phyloP scores from a whole-genome alignment of 1,140 invertebrate species.

The Aphelenchoides fujianensis region DNA sequence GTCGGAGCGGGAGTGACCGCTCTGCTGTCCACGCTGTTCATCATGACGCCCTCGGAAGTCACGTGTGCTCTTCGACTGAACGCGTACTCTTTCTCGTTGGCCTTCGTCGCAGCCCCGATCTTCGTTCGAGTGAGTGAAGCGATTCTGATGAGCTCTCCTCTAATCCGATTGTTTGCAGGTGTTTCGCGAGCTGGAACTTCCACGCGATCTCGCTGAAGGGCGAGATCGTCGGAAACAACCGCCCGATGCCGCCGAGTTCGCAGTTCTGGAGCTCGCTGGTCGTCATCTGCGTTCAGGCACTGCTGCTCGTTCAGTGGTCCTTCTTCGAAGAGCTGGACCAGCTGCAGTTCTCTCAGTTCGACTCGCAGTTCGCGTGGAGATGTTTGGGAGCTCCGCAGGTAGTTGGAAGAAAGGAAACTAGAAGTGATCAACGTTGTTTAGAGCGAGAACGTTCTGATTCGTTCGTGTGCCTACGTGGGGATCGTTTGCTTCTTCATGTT shows the following conservation, averaged over 20 bases:
- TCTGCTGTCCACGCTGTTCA: constrained; percentile 46
- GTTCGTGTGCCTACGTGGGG: constrained; percentile 7
- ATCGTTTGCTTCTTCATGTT: not conserved
- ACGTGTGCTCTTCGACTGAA: constrained; percentile 40
- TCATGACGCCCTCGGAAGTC: constrained; percentile 45
- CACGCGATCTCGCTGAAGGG: constrained; percentile 22
- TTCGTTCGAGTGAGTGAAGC: constrained; percentile 33
- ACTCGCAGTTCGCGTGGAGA: constrained; percentile 28
- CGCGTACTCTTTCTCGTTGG: constrained; percentile 37
- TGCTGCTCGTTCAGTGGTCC: constrained; percentile 28
- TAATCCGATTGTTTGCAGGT: constrained; percentile 17
- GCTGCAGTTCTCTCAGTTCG: constrained; percentile 21
- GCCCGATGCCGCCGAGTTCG: constrained; percentile 4
- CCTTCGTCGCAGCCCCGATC: constrained; percentile 45
- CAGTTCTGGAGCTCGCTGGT: constrained; percentile 29
- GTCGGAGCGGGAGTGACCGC: constrained; percentile 33
- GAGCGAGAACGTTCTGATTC: constrained; percentile 14
- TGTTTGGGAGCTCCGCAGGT: constrained; percentile 23
- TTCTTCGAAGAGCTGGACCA: constrained; percentile 21
- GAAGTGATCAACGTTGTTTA: no score
- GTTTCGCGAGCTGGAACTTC: constrained; percentile 18
- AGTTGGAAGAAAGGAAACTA: not conserved
- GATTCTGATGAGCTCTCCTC: not conserved
- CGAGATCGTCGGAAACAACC: constrained; percentile 24
- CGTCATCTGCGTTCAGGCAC: constrained; percentile 21